Evolutionary conservation across 2,888 invertebrate genomes (phyloP).

Genomic region (Hypsopygia costalis): DNA sequence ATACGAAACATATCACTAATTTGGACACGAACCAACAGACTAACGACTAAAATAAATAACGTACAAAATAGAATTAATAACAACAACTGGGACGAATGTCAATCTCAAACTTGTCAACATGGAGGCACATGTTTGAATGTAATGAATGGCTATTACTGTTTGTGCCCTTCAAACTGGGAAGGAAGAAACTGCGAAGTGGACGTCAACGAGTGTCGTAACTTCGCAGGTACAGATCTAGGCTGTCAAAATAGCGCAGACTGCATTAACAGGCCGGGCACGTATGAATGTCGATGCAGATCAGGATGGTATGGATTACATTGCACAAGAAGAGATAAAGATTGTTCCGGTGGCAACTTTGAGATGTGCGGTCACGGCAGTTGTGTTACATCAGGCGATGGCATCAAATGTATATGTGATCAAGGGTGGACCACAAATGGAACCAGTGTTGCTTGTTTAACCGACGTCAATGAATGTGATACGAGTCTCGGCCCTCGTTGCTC

Average conservation of each 20-base stretch:
- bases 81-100: too few relatives aligned
- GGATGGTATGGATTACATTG: slow-evolving; percentile 94
- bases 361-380: slow-evolving; percentile 96
- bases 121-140: slow-evolving; percentile 88
- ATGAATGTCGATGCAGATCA: slow-evolving; percentile 88
- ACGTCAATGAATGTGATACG: slow-evolving; percentile 93
- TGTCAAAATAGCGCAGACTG: slow-evolving; percentile 96
- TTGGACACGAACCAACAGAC: too few relatives aligned
- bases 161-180: too few relatives aligned
- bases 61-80: too few relatives aligned
- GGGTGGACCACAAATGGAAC: slow-evolving; percentile 91
- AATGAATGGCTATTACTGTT: slow-evolving; percentile 86
- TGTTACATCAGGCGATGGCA: slow-evolving; percentile 81
- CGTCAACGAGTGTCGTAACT: slow-evolving; percentile 92
- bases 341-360: slow-evolving; percentile 84
- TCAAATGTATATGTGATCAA: slow-evolving; percentile 90
- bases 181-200: slow-evolving; percentile 87
- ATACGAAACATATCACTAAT: too few relatives aligned
- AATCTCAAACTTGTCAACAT: too few relatives aligned
- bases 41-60: too few relatives aligned
- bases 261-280: slow-evolving; percentile 89
- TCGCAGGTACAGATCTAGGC: slow-evolving; percentile 91
- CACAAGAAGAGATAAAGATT: slow-evolving; percentile 86
- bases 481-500: slow-evolving; percentile 87
- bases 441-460: slow-evolving; percentile 87